phyloP scores from a whole-genome alignment of 2,113 vertebrate species.

The Lipophrys pholis region DNA sequence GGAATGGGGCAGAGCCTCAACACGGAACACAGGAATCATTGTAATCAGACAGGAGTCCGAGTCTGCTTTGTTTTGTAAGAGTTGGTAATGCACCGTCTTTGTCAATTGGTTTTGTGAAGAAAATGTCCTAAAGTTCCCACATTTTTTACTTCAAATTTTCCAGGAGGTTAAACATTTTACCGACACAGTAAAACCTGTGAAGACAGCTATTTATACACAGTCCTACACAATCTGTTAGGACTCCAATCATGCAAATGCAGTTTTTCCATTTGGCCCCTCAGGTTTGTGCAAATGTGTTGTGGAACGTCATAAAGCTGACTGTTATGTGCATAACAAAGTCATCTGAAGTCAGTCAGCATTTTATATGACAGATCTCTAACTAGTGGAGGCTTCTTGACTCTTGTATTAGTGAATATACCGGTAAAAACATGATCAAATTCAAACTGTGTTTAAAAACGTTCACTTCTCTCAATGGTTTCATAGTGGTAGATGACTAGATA shows the following conservation, averaged over 20 bases:
- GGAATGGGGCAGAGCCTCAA: slow-evolving; percentile 49
- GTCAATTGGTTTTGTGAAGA: not conserved
- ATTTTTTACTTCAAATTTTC: too few relatives aligned
- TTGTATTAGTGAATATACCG: not conserved
- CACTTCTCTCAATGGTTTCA: too few relatives aligned
- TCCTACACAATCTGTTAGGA: too few relatives aligned
- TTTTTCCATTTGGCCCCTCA: too few relatives aligned
- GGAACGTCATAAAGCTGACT: slow-evolving; percentile 23
- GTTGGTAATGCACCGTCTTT: not conserved
- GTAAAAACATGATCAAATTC: too few relatives aligned
- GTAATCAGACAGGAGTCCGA: not conserved
- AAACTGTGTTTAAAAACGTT: too few relatives aligned
- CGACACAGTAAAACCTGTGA: too few relatives aligned
- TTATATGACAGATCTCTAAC: not conserved
- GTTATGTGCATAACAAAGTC: slow-evolving; percentile 12
- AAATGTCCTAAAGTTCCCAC: not conserved
- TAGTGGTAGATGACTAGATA: too few relatives aligned
- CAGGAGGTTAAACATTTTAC: too few relatives aligned
- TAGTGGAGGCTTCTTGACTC: slow-evolving; percentile 12
- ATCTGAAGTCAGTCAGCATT: slow-evolving; percentile 16
- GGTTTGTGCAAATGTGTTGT: not conserved
- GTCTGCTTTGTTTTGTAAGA: not conserved
- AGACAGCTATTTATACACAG: too few relatives aligned
- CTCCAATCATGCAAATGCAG: not conserved
- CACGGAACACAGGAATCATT: slow-evolving; percentile 26